Conservation (phyloP, 2,113 vertebrate genomes). For the Myiagra hebetior region DNA sequence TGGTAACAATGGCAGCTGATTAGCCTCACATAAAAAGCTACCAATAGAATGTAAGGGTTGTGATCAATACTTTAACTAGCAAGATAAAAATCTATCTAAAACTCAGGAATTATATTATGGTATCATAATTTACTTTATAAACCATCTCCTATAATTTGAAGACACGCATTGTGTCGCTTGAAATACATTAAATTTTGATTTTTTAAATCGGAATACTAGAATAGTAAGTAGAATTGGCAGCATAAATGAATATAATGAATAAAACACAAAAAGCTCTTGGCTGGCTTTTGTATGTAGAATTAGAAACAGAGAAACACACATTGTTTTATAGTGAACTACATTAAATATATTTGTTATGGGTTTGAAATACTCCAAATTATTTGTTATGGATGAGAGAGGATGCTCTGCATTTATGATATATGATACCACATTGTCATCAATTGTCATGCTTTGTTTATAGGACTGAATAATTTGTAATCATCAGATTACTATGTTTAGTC, state of each 20-base stretch:
- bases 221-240: conserved; percentile 46
- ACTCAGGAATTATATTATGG: background rate
- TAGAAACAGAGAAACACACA: conserved; percentile 36
- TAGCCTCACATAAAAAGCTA: background rate
- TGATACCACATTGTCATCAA: conserved; percentile 57
- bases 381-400: conserved; percentile 37
- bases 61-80: conserved; percentile 34
- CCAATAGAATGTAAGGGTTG: background rate
- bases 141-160: background rate
- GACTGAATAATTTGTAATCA: conserved; percentile 67
- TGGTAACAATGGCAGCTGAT: background rate
- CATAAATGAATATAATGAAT: conserved; percentile 50
- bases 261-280: conserved; percentile 33
- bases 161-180: background rate
- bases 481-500: conserved; percentile 68
- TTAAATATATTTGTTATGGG: conserved; percentile 36
- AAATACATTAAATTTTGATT: conserved; percentile 26
- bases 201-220: background rate
- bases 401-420: conserved; percentile 35
- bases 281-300: conserved; percentile 21
- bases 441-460: conserved; percentile 66
- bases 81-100: background rate
- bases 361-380: conserved; percentile 42
- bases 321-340: conserved; percentile 30
- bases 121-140: conserved; percentile 33